Base-by-base conservation (phyloP, 2,113 vertebrate species). In the Glaucomys volans region DNA sequence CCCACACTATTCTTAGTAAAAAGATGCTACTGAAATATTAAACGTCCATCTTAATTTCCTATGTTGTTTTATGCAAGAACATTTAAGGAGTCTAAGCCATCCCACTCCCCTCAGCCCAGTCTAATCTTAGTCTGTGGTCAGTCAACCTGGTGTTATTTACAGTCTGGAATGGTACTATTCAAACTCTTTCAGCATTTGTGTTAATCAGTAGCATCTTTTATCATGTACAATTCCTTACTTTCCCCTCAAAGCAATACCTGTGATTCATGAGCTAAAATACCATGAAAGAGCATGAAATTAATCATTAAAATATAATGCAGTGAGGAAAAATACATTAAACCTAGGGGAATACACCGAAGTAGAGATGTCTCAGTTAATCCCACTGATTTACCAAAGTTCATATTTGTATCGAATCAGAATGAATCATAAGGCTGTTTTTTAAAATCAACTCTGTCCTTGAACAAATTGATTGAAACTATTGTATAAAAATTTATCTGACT, bases 241-340 rank as follows among this genome's bases (percentile, higher is more conserved):
- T 94, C 71, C 52, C 28, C 54, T 94, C 83, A 87, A 72, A 94
- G 37, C 87, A 72, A 67, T 94, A 90, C 40, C 79, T 22, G 17
- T 50, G 87, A 87, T 87, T 93, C 71, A 95, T 86, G 66, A 85
- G 59, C 64, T 94, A 87, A 72, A 91, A 50, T 83, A 85, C 79
- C 90, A 81, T 44, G 83, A 67, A 76, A 94, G 67, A 91, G 79
- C 16, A 0, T 97, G 95, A 96, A 97, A 94, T 97, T 86, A 67
- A 87, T 95, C 96, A 87, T 94, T 96, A 94, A 97, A 93, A 95
- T 97, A 95, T 89, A 97, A 93, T 83, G 66, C 91, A 91, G 90
- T 87, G 91, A 81, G 32, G 44, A 97, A 98, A 96, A 96, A 91
- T 89, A 67, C 83, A 81, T 93, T 95, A 95, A 95, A 44, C 80